These are phyloP conservation scores for Hyalella azteca DNA, from an alignment of 2,888 invertebrate genomes.

Conservation along the genomic window DNA sequence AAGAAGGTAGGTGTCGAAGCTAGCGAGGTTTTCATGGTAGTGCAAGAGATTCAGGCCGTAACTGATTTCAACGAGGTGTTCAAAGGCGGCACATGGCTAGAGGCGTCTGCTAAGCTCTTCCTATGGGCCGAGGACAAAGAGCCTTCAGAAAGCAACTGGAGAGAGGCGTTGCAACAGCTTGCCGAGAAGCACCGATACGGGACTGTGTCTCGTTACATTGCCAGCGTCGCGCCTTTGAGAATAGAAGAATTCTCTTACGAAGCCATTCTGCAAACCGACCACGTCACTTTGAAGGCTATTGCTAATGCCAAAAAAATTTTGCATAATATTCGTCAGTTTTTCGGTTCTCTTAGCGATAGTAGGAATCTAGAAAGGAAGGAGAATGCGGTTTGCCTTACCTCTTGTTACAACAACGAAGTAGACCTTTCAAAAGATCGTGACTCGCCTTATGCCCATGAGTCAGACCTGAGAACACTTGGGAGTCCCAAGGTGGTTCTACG, in stretches of 20 bases:
- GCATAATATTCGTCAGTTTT: background rate
- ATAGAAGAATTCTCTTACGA: constrained; percentile 7
- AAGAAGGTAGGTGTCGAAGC: constrained; percentile 31
- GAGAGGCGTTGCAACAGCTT: background rate
- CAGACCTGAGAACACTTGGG: background rate
- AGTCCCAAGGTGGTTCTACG: background rate
- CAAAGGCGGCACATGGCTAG: constrained; percentile 14
- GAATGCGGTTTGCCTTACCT: no score
- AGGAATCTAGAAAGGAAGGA: background rate
- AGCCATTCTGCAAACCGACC: constrained; percentile 6
- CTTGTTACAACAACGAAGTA: background rate
- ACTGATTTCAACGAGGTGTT: constrained; percentile 2
- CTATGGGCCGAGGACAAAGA: background rate
- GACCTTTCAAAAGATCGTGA: background rate
- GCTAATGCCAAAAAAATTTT: background rate
- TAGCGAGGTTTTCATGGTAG: background rate
- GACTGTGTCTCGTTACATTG: constrained; percentile 31
- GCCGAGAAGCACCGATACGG: constrained; percentile 11
- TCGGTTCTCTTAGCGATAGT: background rate
- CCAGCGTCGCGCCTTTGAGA: constrained; percentile 38
- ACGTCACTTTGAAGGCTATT: background rate
- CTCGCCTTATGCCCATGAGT: background rate
- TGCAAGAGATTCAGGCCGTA: constrained; percentile 23
- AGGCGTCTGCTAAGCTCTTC: background rate
- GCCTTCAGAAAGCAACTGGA: background rate